Conservation (phyloP, 2,888 invertebrate genomes). For the Piscicola geometra region DNA sequence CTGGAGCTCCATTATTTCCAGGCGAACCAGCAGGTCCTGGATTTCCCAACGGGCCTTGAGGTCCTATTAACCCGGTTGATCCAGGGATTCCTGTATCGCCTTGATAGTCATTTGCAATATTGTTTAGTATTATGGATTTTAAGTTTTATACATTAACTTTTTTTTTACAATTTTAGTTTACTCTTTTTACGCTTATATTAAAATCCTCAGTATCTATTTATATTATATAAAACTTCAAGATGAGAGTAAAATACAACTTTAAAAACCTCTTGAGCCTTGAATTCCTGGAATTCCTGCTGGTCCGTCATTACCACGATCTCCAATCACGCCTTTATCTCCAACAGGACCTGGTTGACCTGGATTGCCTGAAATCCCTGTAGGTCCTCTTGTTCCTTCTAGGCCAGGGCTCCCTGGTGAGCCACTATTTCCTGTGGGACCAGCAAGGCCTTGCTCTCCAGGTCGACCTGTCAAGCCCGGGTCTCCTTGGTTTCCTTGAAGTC, state of each 20-base stretch:
- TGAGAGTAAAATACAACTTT: neutral
- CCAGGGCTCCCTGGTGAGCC: neutral
- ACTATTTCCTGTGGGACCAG: neutral
- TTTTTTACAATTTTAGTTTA: no score
- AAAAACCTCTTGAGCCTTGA: conserved; percentile 4
- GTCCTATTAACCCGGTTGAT: neutral
- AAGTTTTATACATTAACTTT: no score
- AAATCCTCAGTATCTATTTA: no score
- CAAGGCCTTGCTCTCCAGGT: conserved; percentile 20
- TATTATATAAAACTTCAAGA: neutral
- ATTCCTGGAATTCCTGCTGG: neutral
- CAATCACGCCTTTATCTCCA: conserved; percentile 9
- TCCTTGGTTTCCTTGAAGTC: conserved; percentile 13
- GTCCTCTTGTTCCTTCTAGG: neutral
- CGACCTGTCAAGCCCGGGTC: conserved; percentile 27
- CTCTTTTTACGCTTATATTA: no score
- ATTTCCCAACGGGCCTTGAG: neutral
- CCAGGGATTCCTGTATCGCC: neutral
- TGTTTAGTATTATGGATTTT: no score
- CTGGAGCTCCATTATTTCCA: neutral
- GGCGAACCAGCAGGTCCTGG: conserved; percentile 8
- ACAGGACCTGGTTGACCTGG: neutral
- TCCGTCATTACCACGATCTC: conserved; percentile 15
- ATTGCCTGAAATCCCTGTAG: neutral
- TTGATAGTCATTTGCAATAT: no score